A percentile compares a stretch with the other conserved stretches of the same genome.
Evolutionary conservation across 2,797 vertebrate genomes (phyloP).

Genomic region (Chelidonichthys spinosus): DNA sequence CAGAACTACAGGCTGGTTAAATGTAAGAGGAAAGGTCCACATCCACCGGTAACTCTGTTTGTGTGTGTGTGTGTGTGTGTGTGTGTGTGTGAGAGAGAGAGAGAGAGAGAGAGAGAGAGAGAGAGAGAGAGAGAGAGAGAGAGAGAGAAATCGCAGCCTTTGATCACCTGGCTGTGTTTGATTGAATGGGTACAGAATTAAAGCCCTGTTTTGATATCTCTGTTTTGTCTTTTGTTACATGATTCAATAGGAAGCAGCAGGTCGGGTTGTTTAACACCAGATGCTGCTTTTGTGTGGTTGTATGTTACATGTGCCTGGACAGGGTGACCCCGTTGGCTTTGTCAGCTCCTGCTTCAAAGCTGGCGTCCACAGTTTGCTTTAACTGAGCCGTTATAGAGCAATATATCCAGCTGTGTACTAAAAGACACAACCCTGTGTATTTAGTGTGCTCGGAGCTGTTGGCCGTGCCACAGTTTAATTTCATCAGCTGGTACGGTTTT

Average conservation of each 20-base stretch:
- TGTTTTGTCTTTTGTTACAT: constrained; percentile 46
- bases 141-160: constrained; percentile 44
- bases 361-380: background rate
- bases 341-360: constrained; percentile 22
- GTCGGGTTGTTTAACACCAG: constrained; percentile 52
- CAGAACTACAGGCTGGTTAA: constrained; percentile 45
- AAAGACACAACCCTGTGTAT: background rate
- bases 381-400: background rate
- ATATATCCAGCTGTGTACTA: background rate
- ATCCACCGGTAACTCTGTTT: constrained; percentile 25
- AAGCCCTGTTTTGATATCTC: constrained; percentile 46
- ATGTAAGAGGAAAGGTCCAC: constrained; percentile 46
- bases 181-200: constrained; percentile 46
- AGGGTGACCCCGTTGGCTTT: constrained; percentile 14
- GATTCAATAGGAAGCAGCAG: constrained; percentile 65
- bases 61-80: constrained; percentile 9
- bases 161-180: constrained; percentile 63
- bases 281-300: constrained; percentile 56
- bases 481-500: background rate
- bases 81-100: constrained; percentile 3
- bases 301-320: constrained; percentile 34
- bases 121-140: background rate
- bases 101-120: constrained; percentile 2
- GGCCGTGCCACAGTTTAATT: background rate
- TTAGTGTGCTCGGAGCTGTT: background rate